phyloP scores from a whole-genome alignment of 2,797 vertebrate genomes.

The Hyperoplus immaculatus region DNA sequence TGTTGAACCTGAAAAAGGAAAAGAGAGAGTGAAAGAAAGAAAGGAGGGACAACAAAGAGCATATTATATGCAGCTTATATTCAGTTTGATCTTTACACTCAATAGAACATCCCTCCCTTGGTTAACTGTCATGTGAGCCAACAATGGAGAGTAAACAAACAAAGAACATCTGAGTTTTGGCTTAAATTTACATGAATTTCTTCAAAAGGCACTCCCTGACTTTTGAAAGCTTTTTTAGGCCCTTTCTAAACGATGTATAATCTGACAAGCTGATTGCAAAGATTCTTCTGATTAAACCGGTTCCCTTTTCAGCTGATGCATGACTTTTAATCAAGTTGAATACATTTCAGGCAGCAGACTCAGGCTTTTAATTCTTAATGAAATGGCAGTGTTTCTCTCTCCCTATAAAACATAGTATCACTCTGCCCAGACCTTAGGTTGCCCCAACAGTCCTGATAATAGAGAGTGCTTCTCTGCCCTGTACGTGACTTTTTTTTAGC shows the following conservation, averaged over 20 bases:
- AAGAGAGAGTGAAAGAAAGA: background rate
- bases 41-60: background rate
- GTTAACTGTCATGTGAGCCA: constrained; percentile 43
- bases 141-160: constrained; percentile 36
- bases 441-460: constrained; percentile 1
- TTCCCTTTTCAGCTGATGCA: constrained; percentile 21
- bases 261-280: background rate
- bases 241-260: background rate
- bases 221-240: background rate
- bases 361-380: constrained; percentile 19
- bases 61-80: background rate
- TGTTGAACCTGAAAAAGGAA: constrained; percentile 58
- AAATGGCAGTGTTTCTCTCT: constrained; percentile 17
- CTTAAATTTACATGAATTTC: constrained; percentile 18
- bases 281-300: constrained; percentile 9
- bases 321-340: background rate
- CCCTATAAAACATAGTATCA: background rate
- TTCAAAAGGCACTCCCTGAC: background rate
- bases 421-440: background rate
- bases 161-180: constrained; percentile 6
- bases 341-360: background rate
- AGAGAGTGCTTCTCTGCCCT: constrained; percentile 8
- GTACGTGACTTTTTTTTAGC: constrained; percentile 15
- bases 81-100: constrained; percentile 12
- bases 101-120: constrained; percentile 22